These are phyloP conservation scores for Melanotaenia maccullochi DNA, from an alignment of 2,797 vertebrate species.

Conservation along the genomic window DNA sequence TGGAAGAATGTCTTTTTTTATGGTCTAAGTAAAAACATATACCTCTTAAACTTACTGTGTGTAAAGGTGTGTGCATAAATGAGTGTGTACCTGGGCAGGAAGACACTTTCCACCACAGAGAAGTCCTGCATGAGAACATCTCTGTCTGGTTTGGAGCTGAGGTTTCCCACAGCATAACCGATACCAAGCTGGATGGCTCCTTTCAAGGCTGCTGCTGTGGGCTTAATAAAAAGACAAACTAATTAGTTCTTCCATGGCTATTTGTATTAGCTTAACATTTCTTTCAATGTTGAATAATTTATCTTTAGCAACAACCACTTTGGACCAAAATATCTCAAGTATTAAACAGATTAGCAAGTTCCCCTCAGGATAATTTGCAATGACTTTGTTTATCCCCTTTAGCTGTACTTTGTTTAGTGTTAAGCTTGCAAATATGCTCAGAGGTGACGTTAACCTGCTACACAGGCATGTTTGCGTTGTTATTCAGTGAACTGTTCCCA, in stretches of 20 bases:
- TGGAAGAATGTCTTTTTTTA: not conserved
- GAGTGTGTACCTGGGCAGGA: constrained; percentile 90
- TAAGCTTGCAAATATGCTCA: constrained; percentile 8
- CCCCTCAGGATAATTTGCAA: not conserved
- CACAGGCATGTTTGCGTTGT: not conserved
- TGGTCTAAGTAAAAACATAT: not conserved
- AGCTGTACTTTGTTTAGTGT: not conserved
- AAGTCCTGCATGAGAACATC: constrained; percentile 99
- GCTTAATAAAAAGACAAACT: constrained; percentile 73
- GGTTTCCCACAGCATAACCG: constrained; percentile 94
- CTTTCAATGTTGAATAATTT: not conserved
- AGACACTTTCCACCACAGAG: constrained; percentile 94
- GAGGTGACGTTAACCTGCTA: not conserved
- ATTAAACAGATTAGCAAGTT: constrained; percentile 3
- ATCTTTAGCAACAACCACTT: not conserved
- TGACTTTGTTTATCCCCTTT: constrained; percentile 2
- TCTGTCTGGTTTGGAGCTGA: constrained; percentile 94
- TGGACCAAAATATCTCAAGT: not conserved
- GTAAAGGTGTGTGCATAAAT: not conserved
- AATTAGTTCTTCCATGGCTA: not conserved
- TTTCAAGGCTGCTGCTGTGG: constrained; percentile 89
- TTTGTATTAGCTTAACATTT: not conserved
- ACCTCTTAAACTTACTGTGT: not conserved
- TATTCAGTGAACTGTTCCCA: not conserved
- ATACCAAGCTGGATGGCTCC: constrained; percentile 96